Conservation (phyloP, 1,140 invertebrate species). For the Cherax quadricarinatus region DNA sequence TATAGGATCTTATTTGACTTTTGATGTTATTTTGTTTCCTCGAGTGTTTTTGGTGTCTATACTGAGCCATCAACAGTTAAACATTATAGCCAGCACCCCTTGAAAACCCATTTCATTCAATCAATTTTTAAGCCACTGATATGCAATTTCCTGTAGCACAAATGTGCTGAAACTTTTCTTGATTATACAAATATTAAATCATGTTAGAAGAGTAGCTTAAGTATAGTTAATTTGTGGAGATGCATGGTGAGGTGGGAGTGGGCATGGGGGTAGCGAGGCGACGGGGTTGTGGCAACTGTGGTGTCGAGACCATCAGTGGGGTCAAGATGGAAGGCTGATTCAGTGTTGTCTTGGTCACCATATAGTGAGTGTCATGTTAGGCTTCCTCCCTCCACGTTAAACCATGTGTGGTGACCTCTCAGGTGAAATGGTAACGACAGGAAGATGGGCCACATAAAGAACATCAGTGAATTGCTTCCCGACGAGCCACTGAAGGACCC, state of each 20-base stretch:
- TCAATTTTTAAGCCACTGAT: no score
- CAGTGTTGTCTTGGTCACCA: constrained; percentile 16
- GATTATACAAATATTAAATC: not conserved
- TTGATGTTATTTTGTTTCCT: not conserved
- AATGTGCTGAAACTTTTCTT: no score
- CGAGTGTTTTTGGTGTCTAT: not conserved
- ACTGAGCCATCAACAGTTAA: not conserved
- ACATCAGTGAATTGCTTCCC: constrained; percentile 70
- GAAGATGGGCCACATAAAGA: constrained; percentile 65
- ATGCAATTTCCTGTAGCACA: no score
- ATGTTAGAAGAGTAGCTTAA: not conserved
- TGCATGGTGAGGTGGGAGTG: not conserved
- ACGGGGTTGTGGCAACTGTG: not conserved
- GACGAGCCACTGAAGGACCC: constrained; percentile 72
- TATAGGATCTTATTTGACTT: not conserved
- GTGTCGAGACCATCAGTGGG: not conserved
- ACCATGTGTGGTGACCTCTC: constrained; percentile 45
- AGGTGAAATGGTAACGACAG: constrained; percentile 16
- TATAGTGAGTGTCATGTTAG: not conserved
- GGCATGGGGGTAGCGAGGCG: not conserved
- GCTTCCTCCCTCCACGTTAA: not conserved
- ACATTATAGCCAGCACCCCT: not conserved
- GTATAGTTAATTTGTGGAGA: not conserved
- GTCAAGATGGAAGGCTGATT: constrained; percentile 18
- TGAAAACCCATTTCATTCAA: not conserved